phyloP scores from a whole-genome alignment of 2,888 invertebrate genomes.

The Ophioninae sp. region DNA sequence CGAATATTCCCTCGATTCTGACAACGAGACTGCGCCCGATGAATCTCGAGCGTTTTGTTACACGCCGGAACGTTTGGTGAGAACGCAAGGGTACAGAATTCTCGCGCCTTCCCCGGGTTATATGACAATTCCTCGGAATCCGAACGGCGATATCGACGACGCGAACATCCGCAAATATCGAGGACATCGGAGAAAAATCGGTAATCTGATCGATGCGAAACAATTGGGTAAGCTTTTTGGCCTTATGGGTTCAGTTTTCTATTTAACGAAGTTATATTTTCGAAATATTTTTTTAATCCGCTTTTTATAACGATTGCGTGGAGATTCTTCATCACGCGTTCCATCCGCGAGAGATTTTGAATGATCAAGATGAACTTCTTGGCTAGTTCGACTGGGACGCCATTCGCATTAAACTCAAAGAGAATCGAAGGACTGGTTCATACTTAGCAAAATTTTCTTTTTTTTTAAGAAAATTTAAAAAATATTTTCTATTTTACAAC shows the following conservation, averaged over 20 bases:
- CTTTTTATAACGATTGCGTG: neutral
- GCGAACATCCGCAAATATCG: conserved; percentile 45
- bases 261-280: neutral
- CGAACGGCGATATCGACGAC: conserved; percentile 60
- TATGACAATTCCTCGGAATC: conserved; percentile 62
- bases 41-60: conserved; percentile 68
- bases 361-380: neutral
- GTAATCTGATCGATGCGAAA: conserved; percentile 62
- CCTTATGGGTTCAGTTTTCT: too few species aligned
- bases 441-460: neutral
- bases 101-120: conserved; percentile 70
- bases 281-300: neutral
- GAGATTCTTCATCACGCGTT: neutral
- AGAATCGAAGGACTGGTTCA: neutral
- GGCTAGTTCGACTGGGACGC: neutral
- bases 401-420: neutral
- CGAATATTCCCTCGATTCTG: conserved; percentile 16
- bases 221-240: conserved; percentile 53
- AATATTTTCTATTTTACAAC: neutral
- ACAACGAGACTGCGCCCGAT: conserved; percentile 46
- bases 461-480: neutral
- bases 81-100: conserved; percentile 75
- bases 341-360: neutral
- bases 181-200: conserved; percentile 61
- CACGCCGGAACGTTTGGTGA: conserved; percentile 76